Base-by-base conservation (phyloP, 2,797 vertebrate species). In the Micromesistius poutassou region DNA sequence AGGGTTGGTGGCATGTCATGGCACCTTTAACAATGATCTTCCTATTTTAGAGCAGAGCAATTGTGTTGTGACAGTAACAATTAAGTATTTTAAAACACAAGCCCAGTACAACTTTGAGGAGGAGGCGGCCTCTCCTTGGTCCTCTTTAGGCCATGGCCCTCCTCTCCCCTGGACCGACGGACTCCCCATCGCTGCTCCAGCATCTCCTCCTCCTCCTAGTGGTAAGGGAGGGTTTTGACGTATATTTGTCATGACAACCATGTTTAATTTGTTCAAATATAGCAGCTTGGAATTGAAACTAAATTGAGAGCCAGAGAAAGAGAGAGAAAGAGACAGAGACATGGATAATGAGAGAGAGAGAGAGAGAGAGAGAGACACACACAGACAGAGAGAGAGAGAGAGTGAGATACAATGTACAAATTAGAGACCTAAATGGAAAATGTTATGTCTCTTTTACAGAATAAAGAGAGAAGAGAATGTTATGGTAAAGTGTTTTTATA, bases 171-270 rank as follows among this genome's bases (percentile, higher is more conserved):
- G 87, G 87, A 3, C 25, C 35, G 2, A 79, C 88, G 0, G 91
- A 90, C 35, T 95, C 96, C 0, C 94, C 94, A 74, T 97, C 96
- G 83, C 94, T 96, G 80, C 91, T 98, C 96, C 38, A 95, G 30
- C 74, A 68, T 9, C 55, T 90, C 80, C 46, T 94, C 80, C 46
- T 94, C 80, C 46, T 94, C 92, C 71, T 92, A 89, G 93, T 94
- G 79, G 74, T 75, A 30, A 70, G 7, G 76, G 35, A 81, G 6
- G 6, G 16, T 42, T 55, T 8, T n/a, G 19, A n/a, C 16, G 5
- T 6, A 25, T 16, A 25, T 62, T n/a, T 25, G n/a, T 62, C 55
- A 62, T 62, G 55, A 16, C 6, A 62, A n/a, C 55, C 55, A 62
- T 25, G 55, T 62, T 62, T 62, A 62, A 62, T 62, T 62, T 22